phyloP scores from a whole-genome alignment of 1,140 invertebrate species.

The Sitophilus oryzae region DNA sequence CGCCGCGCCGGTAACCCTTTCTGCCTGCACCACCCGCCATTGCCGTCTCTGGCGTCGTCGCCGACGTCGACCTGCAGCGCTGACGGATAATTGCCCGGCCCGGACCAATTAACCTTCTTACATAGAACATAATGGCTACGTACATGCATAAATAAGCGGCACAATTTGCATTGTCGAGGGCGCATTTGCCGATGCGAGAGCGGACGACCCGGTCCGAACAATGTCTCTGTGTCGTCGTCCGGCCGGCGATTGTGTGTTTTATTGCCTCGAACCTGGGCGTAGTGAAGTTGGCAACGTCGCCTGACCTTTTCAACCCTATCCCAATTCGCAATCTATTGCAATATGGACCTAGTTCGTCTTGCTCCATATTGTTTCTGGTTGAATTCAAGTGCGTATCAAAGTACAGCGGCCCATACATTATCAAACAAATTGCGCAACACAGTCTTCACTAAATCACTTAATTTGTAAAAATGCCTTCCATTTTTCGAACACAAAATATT shows the following conservation, averaged over 20 bases:
- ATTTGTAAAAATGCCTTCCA: too few species aligned
- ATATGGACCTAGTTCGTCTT: too few species aligned
- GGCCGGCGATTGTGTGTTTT: background rate
- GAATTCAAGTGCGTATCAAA: too few species aligned
- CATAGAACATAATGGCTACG: conserved; percentile 19
- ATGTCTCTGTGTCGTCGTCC: conserved; percentile 8
- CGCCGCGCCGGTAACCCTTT: background rate
- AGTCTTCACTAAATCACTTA: too few species aligned
- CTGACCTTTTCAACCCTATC: too few species aligned
- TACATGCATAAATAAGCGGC: conserved; percentile 15
- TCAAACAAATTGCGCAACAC: too few species aligned
- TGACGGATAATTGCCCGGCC: conserved; percentile 16
- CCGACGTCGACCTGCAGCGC: conserved; percentile 9
- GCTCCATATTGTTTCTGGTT: too few species aligned
- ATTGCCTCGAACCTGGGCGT: background rate
- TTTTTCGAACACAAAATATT: too few species aligned
- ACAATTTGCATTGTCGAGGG: background rate
- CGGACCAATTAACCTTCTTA: conserved; percentile 23
- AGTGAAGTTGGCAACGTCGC: too few species aligned
- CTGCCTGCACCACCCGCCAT: background rate
- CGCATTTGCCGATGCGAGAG: background rate
- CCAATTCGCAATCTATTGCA: too few species aligned
- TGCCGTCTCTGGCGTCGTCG: background rate
- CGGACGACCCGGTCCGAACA: background rate
- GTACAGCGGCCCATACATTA: too few species aligned